Evolutionary conservation across 1,140 invertebrate genomes (phyloP), one percentile per base, ranked within the genome.

Genomic region (Chironomus tepperi): DNA sequence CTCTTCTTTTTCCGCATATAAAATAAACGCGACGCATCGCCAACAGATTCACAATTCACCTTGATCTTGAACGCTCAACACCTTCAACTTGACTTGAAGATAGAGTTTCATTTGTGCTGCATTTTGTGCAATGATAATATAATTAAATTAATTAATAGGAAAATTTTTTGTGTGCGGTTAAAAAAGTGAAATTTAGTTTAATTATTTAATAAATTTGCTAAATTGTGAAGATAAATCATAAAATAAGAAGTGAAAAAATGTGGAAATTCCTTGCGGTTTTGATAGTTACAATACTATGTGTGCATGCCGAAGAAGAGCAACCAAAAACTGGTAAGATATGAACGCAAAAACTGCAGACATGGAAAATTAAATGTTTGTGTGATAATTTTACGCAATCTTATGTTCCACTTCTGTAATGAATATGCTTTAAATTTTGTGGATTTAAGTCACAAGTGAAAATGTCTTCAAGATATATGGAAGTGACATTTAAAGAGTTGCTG

Each of bases 31-130:
- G 47, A n/a, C 47, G n/a, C 47, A 15, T 57, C 12, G 47, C 47
- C 5, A 57, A 57, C 12, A 9, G 47, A 57, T 57, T 57, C 47
- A 57, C 47, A 57, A 57, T 57, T 57, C 47, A 57, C 47, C 47
- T 57, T 57, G 47, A 57, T n/a, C n/a, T 57, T 57, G 47, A 57
- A 57, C 47, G 47, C 47, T 57, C 47, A 57, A 57, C 47, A 57
- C 47, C 47, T 57, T 57, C 12, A 57, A 34, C 24, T 34, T 34
- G 12, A 57, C 8, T 12, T 57, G 8, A 57, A 15, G n/a, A 47
- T 2, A 34, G 5, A 34, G 24, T 34, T 47, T 57, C 12, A 57
- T 57, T 57, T 57, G 12, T 57, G 12, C 12, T 57, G 47, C 43
- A 34, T 34, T 34, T 47, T 57, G 47, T 57, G 47, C 12, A 5